Base-by-base conservation (phyloP, 2,888 invertebrate genomes). In the Nomada fabriciana region DNA sequence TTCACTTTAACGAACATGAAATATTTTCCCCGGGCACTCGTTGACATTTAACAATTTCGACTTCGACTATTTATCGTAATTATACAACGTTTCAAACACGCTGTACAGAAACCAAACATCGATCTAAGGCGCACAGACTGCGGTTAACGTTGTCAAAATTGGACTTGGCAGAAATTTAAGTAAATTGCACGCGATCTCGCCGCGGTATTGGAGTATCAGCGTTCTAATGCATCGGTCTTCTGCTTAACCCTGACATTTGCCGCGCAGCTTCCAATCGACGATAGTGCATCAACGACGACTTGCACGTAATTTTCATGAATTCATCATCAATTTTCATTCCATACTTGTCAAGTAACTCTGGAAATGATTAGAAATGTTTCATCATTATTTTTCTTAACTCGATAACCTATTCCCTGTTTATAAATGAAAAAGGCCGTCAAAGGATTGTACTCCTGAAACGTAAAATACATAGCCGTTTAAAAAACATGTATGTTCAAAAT, bases 221-320 rank as follows among this genome's bases (percentile, higher is more conserved):
- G 59, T 70, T 82, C 64, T 57, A 61, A 82, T 47, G 69, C 59
- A 65, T 69, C 68, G 57, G 61, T 83, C 60, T 61, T 65, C 60
- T 65, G 59, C 67, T 87, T 80, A 87, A 85, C 86, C 64, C 80
- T 88, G 88, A 85, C 88, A 83, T 87, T 87, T 88, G 67, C 55
- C 25, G 25, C 50, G 63, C 43, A 73, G 65, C 20, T 69, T 69
- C 47, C 72, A 69, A 63, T 68, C 70, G 60, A 20, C 67, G 61
- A 68, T 79, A 79, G 79, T 73, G 64, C 80, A 73, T 52, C 68
- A n/a, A 25, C 60, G 52, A 55, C 55, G 1, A n/a, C 52, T 43
- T 57, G 13, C 42, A 57, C 36, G 69, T 47, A 70, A 78, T 70
- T 78, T 80, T 61, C 67, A 47, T 18, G 47, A 47, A 43, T 72